These are phyloP conservation scores for Prunella strophiata DNA, from an alignment of 2,797 vertebrate species.

Conservation along the genomic window DNA sequence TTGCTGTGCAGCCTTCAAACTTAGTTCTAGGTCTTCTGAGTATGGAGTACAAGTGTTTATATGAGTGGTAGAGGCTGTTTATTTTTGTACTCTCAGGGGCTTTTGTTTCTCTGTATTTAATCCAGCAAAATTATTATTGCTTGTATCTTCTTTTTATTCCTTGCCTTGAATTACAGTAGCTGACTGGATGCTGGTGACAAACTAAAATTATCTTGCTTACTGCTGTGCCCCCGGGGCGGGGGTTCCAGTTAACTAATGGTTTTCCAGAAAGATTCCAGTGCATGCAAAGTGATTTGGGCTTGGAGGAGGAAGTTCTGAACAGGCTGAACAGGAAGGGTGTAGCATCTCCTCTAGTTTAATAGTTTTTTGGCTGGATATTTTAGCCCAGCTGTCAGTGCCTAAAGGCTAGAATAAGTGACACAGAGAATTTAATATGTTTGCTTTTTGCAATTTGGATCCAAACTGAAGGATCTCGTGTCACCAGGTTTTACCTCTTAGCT, in stretches of 20 bases:
- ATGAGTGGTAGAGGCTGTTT: neutral
- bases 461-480: neutral
- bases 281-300: neutral
- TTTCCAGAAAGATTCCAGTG: neutral
- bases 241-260: neutral
- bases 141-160: neutral
- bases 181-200: neutral
- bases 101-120: neutral
- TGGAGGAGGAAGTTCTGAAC: constrained; percentile 4
- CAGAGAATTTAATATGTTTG: neutral
- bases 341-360: constrained; percentile 10
- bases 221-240: neutral
- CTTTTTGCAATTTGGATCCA: neutral
- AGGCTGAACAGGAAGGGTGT: constrained; percentile 53
- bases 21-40: neutral
- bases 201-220: constrained; percentile 28
- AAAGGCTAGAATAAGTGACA: neutral
- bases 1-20: neutral
- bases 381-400: neutral
- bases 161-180: neutral
- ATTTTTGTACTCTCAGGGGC: neutral
- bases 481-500: neutral
- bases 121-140: neutral
- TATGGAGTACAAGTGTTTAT: neutral
- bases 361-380: neutral